Evolutionary conservation across 2,113 vertebrate species (phyloP).

Genomic region (Synchiropus splendidus): DNA sequence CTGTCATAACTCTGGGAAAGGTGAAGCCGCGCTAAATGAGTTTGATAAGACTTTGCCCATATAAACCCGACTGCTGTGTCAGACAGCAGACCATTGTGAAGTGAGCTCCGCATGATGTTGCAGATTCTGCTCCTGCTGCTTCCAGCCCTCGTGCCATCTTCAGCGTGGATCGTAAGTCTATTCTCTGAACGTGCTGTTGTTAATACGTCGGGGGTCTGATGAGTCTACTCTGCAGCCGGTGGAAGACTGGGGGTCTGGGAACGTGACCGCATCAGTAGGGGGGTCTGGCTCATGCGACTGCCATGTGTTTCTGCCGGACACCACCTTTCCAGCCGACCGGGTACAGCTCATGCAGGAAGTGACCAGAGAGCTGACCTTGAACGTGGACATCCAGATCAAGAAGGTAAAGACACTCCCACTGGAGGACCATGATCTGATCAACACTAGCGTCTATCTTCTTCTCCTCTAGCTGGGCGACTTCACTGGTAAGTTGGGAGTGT

Average conservation of each 20-base stretch:
- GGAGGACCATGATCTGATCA: not conserved
- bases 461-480: conserved; percentile 31
- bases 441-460: not conserved
- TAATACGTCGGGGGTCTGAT: not conserved
- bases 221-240: conserved; percentile 26
- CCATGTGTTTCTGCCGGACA: conserved; percentile 53
- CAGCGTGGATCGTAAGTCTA: conserved; percentile 49
- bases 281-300: conserved; percentile 52
- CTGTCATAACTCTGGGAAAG: conserved; percentile 23
- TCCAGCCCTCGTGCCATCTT: conserved; percentile 21
- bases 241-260: conserved; percentile 55
- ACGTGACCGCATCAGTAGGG: conserved; percentile 49
- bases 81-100: conserved; percentile 7
- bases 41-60: conserved; percentile 37
- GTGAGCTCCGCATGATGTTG: conserved; percentile 22
- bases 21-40: conserved; percentile 20
- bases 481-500: conserved; percentile 36
- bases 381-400: conserved; percentile 52
- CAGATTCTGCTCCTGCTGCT: conserved; percentile 35
- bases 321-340: conserved; percentile 49
- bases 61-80: conserved; percentile 20
- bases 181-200: not conserved
- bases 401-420: conserved; percentile 36
- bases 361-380: conserved; percentile 42
- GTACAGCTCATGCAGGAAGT: conserved; percentile 48